Evolutionary conservation across 2,113 vertebrate genomes (phyloP).

Genomic region (Seriola quinqueradiata): DNA sequence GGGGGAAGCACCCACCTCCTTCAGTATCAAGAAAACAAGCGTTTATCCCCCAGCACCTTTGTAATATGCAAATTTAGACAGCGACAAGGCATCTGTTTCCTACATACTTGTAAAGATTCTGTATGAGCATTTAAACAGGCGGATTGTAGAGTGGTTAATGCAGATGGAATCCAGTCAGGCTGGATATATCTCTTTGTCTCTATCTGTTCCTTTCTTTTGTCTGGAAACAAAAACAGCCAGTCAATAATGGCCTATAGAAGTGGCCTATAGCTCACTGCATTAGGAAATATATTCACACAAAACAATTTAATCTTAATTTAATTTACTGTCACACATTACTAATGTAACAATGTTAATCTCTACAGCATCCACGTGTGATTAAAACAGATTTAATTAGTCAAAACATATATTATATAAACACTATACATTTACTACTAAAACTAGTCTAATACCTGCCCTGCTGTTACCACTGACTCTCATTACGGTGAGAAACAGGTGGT

Average conservation of each 20-base stretch:
- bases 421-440: not conserved
- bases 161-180: conserved; percentile 31
- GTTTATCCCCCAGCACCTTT: not conserved
- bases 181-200: not conserved
- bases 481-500: conserved; percentile 72
- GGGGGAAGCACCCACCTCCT: conserved; percentile 4
- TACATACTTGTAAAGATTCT: not conserved
- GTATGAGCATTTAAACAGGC: not conserved
- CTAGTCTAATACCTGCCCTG: not conserved
- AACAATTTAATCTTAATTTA: not conserved
- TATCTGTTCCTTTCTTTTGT: conserved; percentile 16
- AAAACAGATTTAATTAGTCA: not conserved
- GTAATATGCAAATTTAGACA: not conserved
- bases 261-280: not conserved
- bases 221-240: not conserved
- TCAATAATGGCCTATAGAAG: not conserved
- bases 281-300: not conserved
- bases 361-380: not conserved
- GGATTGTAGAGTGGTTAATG: not conserved
- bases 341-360: not conserved
- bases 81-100: not conserved
- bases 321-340: not conserved
- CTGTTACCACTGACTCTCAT: conserved; percentile 13
- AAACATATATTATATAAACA: not conserved
- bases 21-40: conserved; percentile 24